A percentile compares a stretch with the other conserved stretches of the same genome.
These are phyloP conservation scores for Rhipidura dahli DNA, from an alignment of 2,113 vertebrate species.

Conservation along the genomic window DNA sequence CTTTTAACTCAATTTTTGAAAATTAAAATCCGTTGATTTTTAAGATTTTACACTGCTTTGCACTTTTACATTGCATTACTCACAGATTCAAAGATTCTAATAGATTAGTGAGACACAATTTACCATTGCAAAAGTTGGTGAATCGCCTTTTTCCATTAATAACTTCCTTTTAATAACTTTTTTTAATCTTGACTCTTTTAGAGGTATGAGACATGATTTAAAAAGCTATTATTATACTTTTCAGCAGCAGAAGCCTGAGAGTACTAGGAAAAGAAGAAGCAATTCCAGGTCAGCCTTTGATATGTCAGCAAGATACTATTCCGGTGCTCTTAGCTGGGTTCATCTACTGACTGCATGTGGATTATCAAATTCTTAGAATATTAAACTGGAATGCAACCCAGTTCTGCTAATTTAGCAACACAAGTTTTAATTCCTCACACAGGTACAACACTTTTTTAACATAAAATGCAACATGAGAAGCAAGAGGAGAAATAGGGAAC, in stretches of 20 bases:
- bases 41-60: neutral
- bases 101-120: neutral
- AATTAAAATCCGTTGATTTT: neutral
- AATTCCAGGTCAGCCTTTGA: neutral
- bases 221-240: slow-evolving; percentile 8
- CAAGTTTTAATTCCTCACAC: neutral
- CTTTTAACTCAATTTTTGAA: neutral
- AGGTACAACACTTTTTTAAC: neutral
- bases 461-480: neutral
- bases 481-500: neutral
- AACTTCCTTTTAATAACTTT: neutral
- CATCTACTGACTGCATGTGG: neutral
- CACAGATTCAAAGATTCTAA: neutral
- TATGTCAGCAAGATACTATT: neutral
- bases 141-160: neutral
- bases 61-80: neutral
- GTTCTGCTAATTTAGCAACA: neutral
- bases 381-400: neutral
- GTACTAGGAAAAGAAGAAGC: neutral
- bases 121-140: neutral
- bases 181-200: neutral
- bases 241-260: neutral
- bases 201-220: neutral
- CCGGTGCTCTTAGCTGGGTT: neutral
- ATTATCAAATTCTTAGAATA: neutral